Evolutionary conservation across 2,888 invertebrate genomes (phyloP), one percentile per base, ranked within the genome.

Genomic region (Bombylius major): DNA sequence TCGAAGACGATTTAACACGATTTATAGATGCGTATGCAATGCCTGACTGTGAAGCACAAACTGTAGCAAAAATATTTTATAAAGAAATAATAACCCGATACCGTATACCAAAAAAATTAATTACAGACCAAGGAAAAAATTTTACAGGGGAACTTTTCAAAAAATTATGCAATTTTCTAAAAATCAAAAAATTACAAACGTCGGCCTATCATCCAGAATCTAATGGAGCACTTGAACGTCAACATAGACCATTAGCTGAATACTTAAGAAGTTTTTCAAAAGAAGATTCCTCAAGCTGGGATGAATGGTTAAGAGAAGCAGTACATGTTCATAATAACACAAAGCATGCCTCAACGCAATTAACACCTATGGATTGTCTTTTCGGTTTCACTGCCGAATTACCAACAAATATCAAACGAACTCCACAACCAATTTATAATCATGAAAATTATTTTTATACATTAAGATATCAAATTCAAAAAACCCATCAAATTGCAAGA

Each of bases 81-180:
- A 33, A 53, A 3, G 34, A 53, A 32, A 53, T 53, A 6, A 33
- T 53, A 11, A 46, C 32, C 1, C 12, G 44, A 42, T 51, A 51
- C 31, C 5, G 12, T 14, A 14, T 31, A 31, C 31, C 14, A 6
- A 50, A 53, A 13, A 36, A 53, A 23, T 46, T 57, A 1, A 14
- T 58, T 12, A 59, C 57, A 7, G 56, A 60, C 33, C 51, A 58
- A 32, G 58, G 51, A 3, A 52, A 52, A 6, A 48, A 48, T 39
- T 53, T 53, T 33, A 12, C 33, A 39, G 39, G 48, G 4, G 47
- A 53, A 4, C 4, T 53, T 6, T 39, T 39, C 11, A 39, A 39
- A 39, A 7, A 39, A 39, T 11, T 39, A 11, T 39, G 39, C n/a
- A n/a, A n/a, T n/a, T n/a, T n/a, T n/a, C n/a, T n/a, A n/a, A n/a